These are phyloP conservation scores for Sinocyclocheilus anophthalmus DNA, from an alignment of 2,113 vertebrate genomes.

Conservation along the genomic window DNA sequence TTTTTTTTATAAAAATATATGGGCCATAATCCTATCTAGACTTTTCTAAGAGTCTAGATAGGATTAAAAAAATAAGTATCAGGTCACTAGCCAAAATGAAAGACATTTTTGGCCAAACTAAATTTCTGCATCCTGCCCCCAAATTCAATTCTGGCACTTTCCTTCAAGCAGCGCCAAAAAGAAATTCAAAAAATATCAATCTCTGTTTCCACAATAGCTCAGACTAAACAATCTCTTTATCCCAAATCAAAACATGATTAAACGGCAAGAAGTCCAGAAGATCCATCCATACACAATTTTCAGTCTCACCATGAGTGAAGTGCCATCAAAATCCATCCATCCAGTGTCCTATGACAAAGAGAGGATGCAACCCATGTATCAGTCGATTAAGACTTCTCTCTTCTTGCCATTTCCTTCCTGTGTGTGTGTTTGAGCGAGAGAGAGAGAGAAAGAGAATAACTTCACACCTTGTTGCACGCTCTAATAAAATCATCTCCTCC, in stretches of 20 bases:
- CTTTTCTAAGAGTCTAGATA: not conserved
- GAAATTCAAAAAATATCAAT: not conserved
- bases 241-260: constrained; percentile 23
- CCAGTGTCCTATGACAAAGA: not conserved
- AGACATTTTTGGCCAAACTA: not conserved
- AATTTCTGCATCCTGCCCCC: not conserved
- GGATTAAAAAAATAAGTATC: not conserved
- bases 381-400: constrained; percentile 2
- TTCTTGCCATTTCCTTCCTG: not conserved
- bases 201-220: not conserved
- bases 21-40: not conserved
- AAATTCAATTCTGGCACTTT: not conserved
- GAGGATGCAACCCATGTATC: not conserved
- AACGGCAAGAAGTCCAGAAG: not conserved
- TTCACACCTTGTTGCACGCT: constrained; percentile 31
- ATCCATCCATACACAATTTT: not conserved
- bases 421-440: not conserved
- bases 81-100: not conserved
- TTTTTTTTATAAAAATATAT: not conserved
- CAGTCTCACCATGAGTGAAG: not conserved
- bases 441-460: not conserved
- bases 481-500: constrained; percentile 44
- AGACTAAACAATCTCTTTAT: not conserved
- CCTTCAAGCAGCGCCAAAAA: not conserved
- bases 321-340: not conserved